Base-by-base conservation (phyloP, 37 sponge, comb jelly and placozoan genomes). In the Haliclona indistincta region DNA sequence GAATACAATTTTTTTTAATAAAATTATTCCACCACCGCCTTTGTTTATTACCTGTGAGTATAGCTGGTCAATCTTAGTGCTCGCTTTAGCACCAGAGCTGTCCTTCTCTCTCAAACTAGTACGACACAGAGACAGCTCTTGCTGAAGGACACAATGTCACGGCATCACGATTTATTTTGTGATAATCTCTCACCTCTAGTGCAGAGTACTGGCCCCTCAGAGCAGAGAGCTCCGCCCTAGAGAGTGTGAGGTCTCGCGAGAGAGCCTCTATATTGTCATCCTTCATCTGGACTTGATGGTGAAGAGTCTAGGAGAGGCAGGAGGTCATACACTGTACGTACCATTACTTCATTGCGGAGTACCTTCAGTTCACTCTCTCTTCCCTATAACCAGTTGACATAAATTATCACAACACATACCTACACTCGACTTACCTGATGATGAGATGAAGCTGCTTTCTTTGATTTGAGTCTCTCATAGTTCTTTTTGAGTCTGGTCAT, bases 401-500 rank as follows among this genome's bases (percentile, higher is more conserved):
- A n/a, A n/a, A n/a, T n/a, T n/a, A n/a, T n/a, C n/a, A n/a, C n/a
- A n/a, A n/a, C n/a, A n/a, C n/a, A n/a, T n/a, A n/a, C n/a, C n/a
- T n/a, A n/a, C n/a, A 29, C 26, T 32, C 26, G 8, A 34, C 62
- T 34, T 10, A 29, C 29, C 62, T 60, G 28, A 11, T 11, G 3
- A 29, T 56, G 17, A 20, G 53, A 49, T 13, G 17, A 49, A 20
- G 17, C 30, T 60, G 62, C 33, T 29, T 32, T 66, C 42, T 67
- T 71, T 0, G 73, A 55, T 28, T 72, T 64, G 25, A 81, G 65
- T 38, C 71, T 47, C 32, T 81, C 81, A 25, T 81, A 81, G 32
- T 63, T 81, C n/a, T 72, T 56, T 15, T 49, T 43, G 7, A 81
- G 30, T 19, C 65, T 43, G 39, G 39, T 28, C 65, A 81, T 25